A percentile compares a stretch with the other conserved stretches of the same genome.
These are phyloP conservation scores for Siniperca knerii DNA, from an alignment of 2,113 vertebrate species.

Conservation along the genomic window DNA sequence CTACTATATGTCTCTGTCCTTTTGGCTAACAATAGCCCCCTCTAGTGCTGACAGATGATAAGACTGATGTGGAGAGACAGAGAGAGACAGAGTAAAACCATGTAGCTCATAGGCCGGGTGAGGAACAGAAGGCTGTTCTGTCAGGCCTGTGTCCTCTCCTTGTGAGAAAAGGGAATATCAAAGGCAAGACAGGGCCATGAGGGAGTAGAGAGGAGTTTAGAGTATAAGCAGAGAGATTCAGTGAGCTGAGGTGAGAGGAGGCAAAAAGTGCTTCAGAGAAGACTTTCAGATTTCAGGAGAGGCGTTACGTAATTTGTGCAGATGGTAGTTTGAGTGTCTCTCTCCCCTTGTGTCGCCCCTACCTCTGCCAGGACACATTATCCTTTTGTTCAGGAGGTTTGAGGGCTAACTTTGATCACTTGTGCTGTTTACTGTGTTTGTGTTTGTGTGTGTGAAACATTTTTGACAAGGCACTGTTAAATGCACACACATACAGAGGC, in stretches of 20 bases:
- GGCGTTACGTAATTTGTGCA: conserved; percentile 55
- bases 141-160: conserved; percentile 36
- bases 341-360: conserved; percentile 10
- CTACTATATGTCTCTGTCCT: background rate
- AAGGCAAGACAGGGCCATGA: conserved; percentile 42
- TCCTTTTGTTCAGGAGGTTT: conserved; percentile 43
- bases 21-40: conserved; percentile 60
- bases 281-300: conserved; percentile 54
- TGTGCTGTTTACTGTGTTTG: background rate
- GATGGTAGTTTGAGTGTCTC: conserved; percentile 50
- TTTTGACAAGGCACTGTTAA: background rate
- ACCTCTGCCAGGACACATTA: conserved; percentile 46
- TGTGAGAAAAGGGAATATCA: conserved; percentile 57
- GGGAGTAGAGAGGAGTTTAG: conserved; percentile 43
- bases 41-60: conserved; percentile 55
- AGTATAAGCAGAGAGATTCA: conserved; percentile 47
- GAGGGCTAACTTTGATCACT: conserved; percentile 29
- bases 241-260: conserved; percentile 60
- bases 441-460: conserved; percentile 3
- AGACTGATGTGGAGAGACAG: conserved; percentile 9
- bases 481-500: background rate
- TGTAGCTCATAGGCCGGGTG: conserved; percentile 8
- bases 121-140: conserved; percentile 40
- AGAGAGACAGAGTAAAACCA: background rate
- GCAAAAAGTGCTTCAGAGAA: conserved; percentile 44